Evolutionary conservation across 2,113 vertebrate species (phyloP).

Genomic region (Rhinichthys klamathensis): DNA sequence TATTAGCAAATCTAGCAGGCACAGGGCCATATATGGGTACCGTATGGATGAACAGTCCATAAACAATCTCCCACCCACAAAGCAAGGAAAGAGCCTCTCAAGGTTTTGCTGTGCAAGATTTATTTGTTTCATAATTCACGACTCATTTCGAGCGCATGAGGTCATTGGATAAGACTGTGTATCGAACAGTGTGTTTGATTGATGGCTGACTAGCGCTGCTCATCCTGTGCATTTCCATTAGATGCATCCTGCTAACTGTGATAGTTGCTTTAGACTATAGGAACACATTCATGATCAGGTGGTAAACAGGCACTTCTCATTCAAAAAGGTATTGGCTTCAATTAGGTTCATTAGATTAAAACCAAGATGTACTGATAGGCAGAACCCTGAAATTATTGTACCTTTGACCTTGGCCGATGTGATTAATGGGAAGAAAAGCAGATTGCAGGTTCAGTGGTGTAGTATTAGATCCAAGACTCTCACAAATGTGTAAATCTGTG

Average conservation of each 20-base stretch:
- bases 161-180: conserved; percentile 57
- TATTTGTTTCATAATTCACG: conserved; percentile 69
- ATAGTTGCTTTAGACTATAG: not conserved
- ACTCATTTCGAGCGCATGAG: conserved; percentile 57
- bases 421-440: not conserved
- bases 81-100: conserved; percentile 38
- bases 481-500: not conserved
- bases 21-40: conserved; percentile 12
- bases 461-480: not conserved
- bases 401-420: not conserved
- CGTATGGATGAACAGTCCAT: conserved; percentile 25
- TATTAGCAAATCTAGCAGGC: conserved; percentile 19
- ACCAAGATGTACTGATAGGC: not conserved
- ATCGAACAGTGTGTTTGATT: conserved; percentile 57
- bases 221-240: conserved; percentile 40
- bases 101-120: conserved; percentile 56
- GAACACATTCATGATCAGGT: not conserved
- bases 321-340: not conserved
- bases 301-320: too few relatives aligned
- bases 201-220: conserved; percentile 50
- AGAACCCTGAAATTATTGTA: not conserved
- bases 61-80: conserved; percentile 32
- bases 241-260: conserved; percentile 34
- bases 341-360: not conserved
- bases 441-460: not conserved